Evolutionary conservation across 2,888 invertebrate species (phyloP).

Genomic region (Hyposoter didymator): DNA sequence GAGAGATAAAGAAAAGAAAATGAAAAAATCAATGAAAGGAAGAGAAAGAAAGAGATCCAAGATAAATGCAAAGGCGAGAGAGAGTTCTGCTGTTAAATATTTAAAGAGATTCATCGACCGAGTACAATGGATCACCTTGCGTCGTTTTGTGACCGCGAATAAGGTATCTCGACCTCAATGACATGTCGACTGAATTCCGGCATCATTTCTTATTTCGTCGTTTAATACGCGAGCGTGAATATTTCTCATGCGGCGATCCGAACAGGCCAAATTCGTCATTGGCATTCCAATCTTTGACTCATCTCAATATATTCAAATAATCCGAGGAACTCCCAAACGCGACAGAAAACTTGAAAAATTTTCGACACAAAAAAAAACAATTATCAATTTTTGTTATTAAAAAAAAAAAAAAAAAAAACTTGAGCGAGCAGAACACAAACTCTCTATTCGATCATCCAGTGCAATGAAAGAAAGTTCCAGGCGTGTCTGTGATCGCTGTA

Average conservation of each 20-base stretch:
- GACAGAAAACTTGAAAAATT: neutral
- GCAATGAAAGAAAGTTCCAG: constrained; percentile 29
- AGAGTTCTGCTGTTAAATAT: constrained; percentile 80
- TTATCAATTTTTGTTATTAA: neutral
- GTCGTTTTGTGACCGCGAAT: constrained; percentile 44
- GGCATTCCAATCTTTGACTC: constrained; percentile 39
- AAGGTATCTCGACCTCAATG: constrained; percentile 59
- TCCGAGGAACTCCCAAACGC: neutral
- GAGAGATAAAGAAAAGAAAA: constrained; percentile 7
- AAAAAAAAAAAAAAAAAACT: neutral
- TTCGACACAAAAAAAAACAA: neutral
- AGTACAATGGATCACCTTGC: constrained; percentile 77
- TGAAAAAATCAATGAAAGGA: neutral
- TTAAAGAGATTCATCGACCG: constrained; percentile 78
- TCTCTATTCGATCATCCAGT: constrained; percentile 5
- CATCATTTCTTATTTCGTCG: constrained; percentile 26
- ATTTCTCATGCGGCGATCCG: neutral
- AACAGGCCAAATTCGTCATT: constrained; percentile 45
- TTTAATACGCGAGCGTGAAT: neutral
- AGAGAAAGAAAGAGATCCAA: constrained; percentile 29
- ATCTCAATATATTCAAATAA: neutral
- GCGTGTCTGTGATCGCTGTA: constrained; percentile 12
- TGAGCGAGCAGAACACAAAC: neutral
- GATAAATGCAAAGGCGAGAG: constrained; percentile 66
- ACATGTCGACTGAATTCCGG: constrained; percentile 64